Conservation (phyloP, 2,888 invertebrate species). For the Hirtodrosophila histrioides region DNA sequence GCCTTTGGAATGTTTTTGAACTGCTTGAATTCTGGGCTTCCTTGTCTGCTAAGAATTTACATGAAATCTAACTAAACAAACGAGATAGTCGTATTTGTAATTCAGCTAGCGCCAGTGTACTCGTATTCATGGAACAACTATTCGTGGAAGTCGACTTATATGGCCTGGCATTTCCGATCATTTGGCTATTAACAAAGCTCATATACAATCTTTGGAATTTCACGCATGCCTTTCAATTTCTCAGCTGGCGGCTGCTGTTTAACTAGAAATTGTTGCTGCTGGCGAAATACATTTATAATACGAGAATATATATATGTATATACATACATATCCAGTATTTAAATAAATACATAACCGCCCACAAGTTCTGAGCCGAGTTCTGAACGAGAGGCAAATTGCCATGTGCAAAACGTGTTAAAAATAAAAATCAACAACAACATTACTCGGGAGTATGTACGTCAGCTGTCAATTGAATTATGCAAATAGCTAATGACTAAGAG, state of each 20-base stretch:
- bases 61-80: constrained; percentile 9
- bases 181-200: constrained; percentile 18
- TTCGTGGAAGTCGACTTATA: constrained; percentile 32
- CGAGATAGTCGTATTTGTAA: constrained; percentile 23
- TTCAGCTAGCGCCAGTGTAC: constrained; percentile 23
- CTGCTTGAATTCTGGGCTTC: constrained; percentile 14
- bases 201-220: constrained; percentile 41
- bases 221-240: constrained; percentile 35
- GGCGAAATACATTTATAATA: constrained; percentile 1
- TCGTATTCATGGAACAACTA: constrained; percentile 18
- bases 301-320: not conserved
- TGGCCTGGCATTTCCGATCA: constrained; percentile 46
- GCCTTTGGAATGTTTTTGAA: constrained; percentile 2
- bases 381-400: constrained; percentile 24
- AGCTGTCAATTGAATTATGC: constrained; percentile 60
- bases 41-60: constrained; percentile 14
- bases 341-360: constrained; percentile 15
- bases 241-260: constrained; percentile 20
- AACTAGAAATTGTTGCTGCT: constrained; percentile 13
- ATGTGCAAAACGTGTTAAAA: constrained; percentile 48
- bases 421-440: constrained; percentile 36
- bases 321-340: not conserved
- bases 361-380: constrained; percentile 29
- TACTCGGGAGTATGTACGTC: constrained; percentile 12
- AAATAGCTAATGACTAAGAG: constrained; percentile 47